phyloP scores from a whole-genome alignment of 2,113 vertebrate genomes.

The Corythornis cristatus region DNA sequence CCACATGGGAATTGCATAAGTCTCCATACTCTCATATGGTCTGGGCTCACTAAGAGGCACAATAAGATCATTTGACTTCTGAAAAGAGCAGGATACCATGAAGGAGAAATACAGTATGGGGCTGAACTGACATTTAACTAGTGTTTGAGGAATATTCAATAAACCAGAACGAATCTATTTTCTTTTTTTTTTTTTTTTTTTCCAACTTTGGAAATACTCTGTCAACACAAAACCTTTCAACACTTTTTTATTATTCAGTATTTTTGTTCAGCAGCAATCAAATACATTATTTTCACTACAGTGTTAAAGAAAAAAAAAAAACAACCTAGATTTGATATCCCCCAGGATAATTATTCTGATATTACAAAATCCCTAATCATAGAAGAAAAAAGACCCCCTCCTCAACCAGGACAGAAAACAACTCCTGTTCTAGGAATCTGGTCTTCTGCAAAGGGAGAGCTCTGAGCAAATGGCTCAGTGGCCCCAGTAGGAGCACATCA shows the following conservation, averaged over 20 bases:
- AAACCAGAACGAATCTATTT: background rate
- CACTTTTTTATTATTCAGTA: background rate
- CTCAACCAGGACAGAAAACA: background rate
- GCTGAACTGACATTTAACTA: background rate
- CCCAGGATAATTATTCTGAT: background rate
- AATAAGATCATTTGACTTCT: constrained; percentile 9
- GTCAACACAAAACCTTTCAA: background rate
- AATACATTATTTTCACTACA: background rate
- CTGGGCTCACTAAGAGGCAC: background rate
- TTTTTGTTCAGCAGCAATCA: background rate
- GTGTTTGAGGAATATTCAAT: constrained; percentile 3
- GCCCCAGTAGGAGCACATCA: background rate
- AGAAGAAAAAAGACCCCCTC: background rate
- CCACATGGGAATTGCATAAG: background rate
- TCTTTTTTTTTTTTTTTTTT: background rate
- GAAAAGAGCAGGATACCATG: background rate
- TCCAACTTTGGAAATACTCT: background rate
- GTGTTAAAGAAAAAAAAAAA: background rate
- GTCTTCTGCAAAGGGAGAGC: background rate
- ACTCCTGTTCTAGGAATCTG: background rate
- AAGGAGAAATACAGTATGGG: background rate
- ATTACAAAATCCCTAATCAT: background rate
- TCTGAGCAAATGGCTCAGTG: accelerated
- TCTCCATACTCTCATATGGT: background rate
- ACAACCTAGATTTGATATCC: background rate